A percentile compares a stretch with the other conserved stretches of the same genome.
phyloP scores from a whole-genome alignment of 2,888 invertebrate genomes.

The Lobophora halterata region DNA sequence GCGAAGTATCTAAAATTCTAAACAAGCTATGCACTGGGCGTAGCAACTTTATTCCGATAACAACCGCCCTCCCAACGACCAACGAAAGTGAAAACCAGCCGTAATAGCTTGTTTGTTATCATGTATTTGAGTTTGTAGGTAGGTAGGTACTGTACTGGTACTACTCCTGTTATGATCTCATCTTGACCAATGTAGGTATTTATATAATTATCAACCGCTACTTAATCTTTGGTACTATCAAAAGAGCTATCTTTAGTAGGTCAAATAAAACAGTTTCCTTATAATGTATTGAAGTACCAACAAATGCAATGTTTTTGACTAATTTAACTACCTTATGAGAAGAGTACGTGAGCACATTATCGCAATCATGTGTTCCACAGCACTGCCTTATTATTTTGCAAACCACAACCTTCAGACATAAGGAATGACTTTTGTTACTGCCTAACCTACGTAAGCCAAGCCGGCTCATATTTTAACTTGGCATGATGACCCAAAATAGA shows the following conservation, averaged over 20 bases:
- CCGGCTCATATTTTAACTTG: constrained; percentile 25
- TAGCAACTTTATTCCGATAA: constrained; percentile 34
- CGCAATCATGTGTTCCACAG: no score
- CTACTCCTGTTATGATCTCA: not conserved
- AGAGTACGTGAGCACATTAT: no score
- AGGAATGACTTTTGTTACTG: constrained; percentile 36
- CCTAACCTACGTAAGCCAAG: no score
- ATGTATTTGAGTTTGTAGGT: constrained; percentile 34
- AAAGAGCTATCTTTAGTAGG: constrained; percentile 8
- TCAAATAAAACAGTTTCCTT: no score
- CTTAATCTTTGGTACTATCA: constrained; percentile 9
- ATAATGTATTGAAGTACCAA: no score
- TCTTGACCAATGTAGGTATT: no score
- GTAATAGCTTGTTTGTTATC: constrained; percentile 51
- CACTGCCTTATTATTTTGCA: constrained; percentile 38
- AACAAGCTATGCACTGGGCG: constrained; percentile 50
- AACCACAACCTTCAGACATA: constrained; percentile 40
- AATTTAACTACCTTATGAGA: constrained; percentile 13
- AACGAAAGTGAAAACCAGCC: constrained; percentile 68
- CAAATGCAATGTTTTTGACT: constrained; percentile 10
- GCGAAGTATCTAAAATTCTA: constrained; percentile 21
- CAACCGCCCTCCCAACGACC: constrained; percentile 54
- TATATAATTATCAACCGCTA: constrained; percentile 1
- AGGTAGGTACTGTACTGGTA: no score
- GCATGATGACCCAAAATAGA: constrained; percentile 29